Conservation (phyloP, 2,888 invertebrate genomes). For the Rotaria sp. region DNA sequence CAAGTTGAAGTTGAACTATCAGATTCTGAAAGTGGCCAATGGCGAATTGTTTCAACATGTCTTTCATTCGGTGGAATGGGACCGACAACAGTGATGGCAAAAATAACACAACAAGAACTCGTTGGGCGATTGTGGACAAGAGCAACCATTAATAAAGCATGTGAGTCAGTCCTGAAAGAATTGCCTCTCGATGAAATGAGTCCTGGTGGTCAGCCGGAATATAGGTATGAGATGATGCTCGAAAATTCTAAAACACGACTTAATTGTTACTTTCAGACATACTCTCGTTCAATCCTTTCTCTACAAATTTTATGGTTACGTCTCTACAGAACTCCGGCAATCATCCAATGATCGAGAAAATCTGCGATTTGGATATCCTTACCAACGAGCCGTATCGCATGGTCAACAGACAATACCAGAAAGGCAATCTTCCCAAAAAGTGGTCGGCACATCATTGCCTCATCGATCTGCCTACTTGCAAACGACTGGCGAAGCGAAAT, state of each 20-base stretch:
- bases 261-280: slow-evolving; percentile 57
- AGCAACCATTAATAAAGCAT: slow-evolving; percentile 55
- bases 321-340: slow-evolving; percentile 42
- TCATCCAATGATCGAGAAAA: not conserved
- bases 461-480: slow-evolving; percentile 79
- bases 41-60: slow-evolving; percentile 62
- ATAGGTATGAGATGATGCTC: not conserved
- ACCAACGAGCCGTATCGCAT: slow-evolving; percentile 42
- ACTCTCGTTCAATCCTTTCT: slow-evolving; percentile 43
- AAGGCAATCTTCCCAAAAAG: slow-evolving; percentile 59
- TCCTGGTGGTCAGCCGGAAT: not conserved
- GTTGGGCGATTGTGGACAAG: slow-evolving; percentile 62
- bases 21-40: slow-evolving; percentile 41
- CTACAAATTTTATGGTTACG: slow-evolving; percentile 60
- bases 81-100: slow-evolving; percentile 70
- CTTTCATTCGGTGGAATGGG: slow-evolving; percentile 90
- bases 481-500: slow-evolving; percentile 79
- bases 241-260: slow-evolving; percentile 60
- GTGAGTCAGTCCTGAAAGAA: not conserved
- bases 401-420: slow-evolving; percentile 55
- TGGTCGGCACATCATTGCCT: slow-evolving; percentile 70
- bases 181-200: not conserved
- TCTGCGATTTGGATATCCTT: not conserved
- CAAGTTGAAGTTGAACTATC: slow-evolving; percentile 62
- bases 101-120: slow-evolving; percentile 63